Conservation (phyloP, 2,113 vertebrate species). For the Prunella fulvescens region DNA sequence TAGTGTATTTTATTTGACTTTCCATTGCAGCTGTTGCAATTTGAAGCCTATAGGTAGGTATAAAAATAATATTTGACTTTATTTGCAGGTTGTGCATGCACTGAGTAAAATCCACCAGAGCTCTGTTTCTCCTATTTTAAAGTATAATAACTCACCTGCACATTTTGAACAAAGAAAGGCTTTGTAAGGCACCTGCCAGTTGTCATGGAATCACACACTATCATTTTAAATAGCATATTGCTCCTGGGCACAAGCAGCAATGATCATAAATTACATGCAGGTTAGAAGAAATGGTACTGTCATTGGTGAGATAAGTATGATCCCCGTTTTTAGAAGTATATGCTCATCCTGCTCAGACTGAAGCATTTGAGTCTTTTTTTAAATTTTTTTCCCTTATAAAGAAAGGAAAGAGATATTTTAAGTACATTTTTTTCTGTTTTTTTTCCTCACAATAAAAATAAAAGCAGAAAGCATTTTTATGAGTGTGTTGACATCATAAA, state of each 20-base stretch:
- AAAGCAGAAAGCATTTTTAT: not conserved
- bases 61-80: constrained; percentile 29
- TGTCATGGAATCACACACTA: constrained; percentile 1
- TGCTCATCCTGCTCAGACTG: not conserved
- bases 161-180: not conserved
- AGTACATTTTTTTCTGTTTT: not conserved
- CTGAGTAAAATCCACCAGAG: not conserved
- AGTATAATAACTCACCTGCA: not conserved
- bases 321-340: not conserved
- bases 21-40: not conserved
- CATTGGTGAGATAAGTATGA: not conserved
- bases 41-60: not conserved
- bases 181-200: not conserved
- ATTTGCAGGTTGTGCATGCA: not conserved
- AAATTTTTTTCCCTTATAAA: not conserved
- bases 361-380: not conserved
- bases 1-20: constrained; percentile 3
- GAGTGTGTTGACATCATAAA: not conserved
- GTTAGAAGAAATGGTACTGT: not conserved
- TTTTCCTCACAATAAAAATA: not conserved
- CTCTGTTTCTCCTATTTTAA: not conserved
- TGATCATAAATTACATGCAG: not conserved
- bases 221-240: not conserved
- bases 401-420: not conserved
- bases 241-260: not conserved